Evolutionary conservation across 2,888 invertebrate species (phyloP), one percentile per base, ranked within the genome.

Genomic region (Caenorhabditis panamensis): DNA sequence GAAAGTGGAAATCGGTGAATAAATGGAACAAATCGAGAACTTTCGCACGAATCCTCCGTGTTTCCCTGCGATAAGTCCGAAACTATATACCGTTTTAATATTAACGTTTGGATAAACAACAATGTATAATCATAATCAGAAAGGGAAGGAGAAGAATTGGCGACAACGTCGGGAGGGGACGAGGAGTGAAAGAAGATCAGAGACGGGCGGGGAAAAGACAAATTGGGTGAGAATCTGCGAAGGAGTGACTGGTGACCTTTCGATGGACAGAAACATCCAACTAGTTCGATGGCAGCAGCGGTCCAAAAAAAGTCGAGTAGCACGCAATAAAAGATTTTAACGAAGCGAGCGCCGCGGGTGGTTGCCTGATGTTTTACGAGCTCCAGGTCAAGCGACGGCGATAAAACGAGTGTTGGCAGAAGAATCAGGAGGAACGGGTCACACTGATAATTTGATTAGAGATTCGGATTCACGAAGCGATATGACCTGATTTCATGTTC

Each of bases 1-100:
- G 64, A 63, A 63, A 72, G 72, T 61, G 79, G 67, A 79, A 79
- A 64, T 78, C 28, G 58, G 47, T 22, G 64, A 67, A 72, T 67
- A 79, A 79, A 63, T 72, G 79, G 79, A 79, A 79, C 79, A 68
- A 73, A 73, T 73, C 79, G 79, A 79, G 73, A 81, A 81, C 72
- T 76, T 67, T 72, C 56, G 64, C 58, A 31, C 44, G 61, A 68
- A 77, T 56, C 56, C 31, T 11, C 13, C 9, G 18, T 20, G n/a
- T 11, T 41, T 56, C 49, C 47, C 26, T 26, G 49, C 64, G 47
- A 22, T 41, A 36, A 36, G 20, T 18, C 41, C n/a, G 1, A 59
- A 44, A 47, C 61, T 47, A 47, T 41, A 58, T 73, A 73, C 51
- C 41, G 22, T 61, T 64, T 61, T 26, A 58, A 63, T 24, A 49